phyloP scores from a whole-genome alignment of 2,113 vertebrate genomes.

The Boulengeromyrus knoepffleri region DNA sequence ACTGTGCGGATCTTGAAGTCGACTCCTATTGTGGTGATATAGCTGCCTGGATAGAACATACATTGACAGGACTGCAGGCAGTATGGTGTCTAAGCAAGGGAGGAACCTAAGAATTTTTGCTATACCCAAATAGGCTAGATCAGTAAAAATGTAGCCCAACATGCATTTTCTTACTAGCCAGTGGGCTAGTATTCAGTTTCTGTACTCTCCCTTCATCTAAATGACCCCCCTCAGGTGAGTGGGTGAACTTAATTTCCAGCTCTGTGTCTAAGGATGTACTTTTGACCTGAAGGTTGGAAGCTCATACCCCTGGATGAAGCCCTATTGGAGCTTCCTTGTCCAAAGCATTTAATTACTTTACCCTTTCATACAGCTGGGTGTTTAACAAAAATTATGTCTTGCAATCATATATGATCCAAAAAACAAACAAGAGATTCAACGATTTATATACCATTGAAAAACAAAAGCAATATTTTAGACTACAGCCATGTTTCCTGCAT shows the following conservation, averaged over 20 bases:
- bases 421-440: not conserved
- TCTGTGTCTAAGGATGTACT: not conserved
- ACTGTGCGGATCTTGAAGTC: slow-evolving; percentile 75
- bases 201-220: not conserved
- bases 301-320: not conserved
- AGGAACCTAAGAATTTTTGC: not conserved
- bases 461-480: not conserved
- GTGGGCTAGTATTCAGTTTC: not conserved
- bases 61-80: not conserved
- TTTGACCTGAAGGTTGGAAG: not conserved
- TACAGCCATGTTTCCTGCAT: not conserved
- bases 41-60: slow-evolving; percentile 55
- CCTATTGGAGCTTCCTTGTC: not conserved
- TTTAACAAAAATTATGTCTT: not conserved
- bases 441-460: not conserved
- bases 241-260: not conserved
- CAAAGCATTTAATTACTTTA: not conserved
- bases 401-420: not conserved
- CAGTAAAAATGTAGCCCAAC: not conserved
- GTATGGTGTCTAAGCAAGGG: not conserved
- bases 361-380: not conserved
- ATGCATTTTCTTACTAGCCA: not conserved
- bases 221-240: not conserved
- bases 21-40: slow-evolving; percentile 76
- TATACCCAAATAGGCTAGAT: not conserved